Base-by-base conservation (phyloP, 2,888 invertebrate genomes). In the Drepanosiphum platanoidis region DNA sequence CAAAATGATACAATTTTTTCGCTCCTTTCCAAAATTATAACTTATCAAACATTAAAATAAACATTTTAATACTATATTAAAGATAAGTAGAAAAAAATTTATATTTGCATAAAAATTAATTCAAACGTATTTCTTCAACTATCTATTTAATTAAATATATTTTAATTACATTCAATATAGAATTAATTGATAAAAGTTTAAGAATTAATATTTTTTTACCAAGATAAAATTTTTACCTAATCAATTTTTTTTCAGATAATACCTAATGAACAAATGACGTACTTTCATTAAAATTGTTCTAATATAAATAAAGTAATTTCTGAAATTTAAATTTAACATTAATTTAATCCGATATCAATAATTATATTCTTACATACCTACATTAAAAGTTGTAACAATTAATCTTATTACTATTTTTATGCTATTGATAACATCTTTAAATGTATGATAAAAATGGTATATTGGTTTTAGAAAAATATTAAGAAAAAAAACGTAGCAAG, bases 111-210 rank as follows among this genome's bases (percentile, higher is more conserved):
- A 52, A 52, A 52, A 52, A 52, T 52, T 52, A 22, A 18, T 22
- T 52, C 22, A 1, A 1, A 52, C 18, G 18, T 52, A 52, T 52
- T 52, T 52, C 22, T 52, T 22, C 18, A 52, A 1, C 52, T 46
- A 46, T 46, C 22, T 52, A 52, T 0, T 18, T 52, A 52, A 46
- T 46, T 46, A 46, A 46, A 22, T 52, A 52, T 52, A 39, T 7
- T 2, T 52, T 7, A 52, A 52, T 52, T 3, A 46, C 42, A 52
- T 74, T 22, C 30, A 32, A 52, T 74, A 74, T 74, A 22, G 8
- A 74, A 74, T 42, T 46, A 52, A 46, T n/a, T 71, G 11, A 74
- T 74, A 74, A 39, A 7, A 74, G 32, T 46, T 32, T 5, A 46
- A 1, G 5, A n/a, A 74, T 52, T 18, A 52, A 4, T 18, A n/a